phyloP scores from a whole-genome alignment of 35 echinoderm and acorn worm species.

The Acanthaster planci region DNA sequence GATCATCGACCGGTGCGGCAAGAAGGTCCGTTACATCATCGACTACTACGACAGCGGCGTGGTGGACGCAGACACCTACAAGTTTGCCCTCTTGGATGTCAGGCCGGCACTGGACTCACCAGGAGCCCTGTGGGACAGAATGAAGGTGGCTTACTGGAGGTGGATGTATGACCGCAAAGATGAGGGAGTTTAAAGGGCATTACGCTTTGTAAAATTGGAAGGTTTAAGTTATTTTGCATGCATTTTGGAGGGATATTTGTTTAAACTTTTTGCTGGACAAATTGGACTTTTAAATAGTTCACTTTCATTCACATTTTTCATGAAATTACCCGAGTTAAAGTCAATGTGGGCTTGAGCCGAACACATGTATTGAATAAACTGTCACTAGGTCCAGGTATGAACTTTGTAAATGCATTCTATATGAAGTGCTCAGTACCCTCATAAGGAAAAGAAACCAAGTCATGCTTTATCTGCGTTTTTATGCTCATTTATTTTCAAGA shows the following conservation, averaged over 20 bases:
- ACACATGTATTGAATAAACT: no score
- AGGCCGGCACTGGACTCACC: constrained; percentile 91
- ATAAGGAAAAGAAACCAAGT: no score
- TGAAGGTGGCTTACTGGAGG: constrained; percentile 95
- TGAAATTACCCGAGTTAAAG: not conserved
- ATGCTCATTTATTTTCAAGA: no score
- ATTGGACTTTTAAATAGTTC: not conserved
- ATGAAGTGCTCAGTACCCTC: no score
- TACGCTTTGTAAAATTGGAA: not conserved
- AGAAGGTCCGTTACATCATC: constrained; percentile 90
- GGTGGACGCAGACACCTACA: constrained; percentile 70
- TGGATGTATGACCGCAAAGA: constrained; percentile 58
- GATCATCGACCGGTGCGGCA: constrained; percentile 90
- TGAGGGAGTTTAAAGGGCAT: not conserved
- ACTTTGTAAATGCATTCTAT: no score
- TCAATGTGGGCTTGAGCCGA: no score
- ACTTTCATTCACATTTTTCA: not conserved
- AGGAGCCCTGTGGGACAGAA: constrained; percentile 87
- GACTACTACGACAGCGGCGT: constrained; percentile 95
- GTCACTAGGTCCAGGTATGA: no score
- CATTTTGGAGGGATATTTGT: not conserved
- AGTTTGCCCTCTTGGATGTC: constrained; percentile 90
- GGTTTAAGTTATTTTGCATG: not conserved
- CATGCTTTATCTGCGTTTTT: no score
- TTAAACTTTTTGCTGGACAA: not conserved